A percentile compares a stretch with the other conserved stretches of the same genome.
These are phyloP conservation scores for Megathymus violae DNA, from an alignment of 1,140 invertebrate species.

Conservation along the genomic window DNA sequence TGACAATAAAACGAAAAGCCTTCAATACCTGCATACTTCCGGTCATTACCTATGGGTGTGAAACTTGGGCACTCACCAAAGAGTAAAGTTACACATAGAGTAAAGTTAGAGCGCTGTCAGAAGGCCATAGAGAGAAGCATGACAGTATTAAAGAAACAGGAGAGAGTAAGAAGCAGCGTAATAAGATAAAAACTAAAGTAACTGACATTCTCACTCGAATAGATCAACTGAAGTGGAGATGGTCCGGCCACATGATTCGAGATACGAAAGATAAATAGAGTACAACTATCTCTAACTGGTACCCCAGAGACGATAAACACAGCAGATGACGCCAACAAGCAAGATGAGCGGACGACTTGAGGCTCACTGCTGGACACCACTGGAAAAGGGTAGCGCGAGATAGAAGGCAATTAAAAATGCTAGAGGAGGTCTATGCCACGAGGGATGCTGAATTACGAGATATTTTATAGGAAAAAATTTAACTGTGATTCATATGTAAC, in stretches of 20 bases:
- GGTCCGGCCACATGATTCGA: constrained; percentile 39
- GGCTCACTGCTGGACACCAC: no score
- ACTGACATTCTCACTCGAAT: constrained; percentile 41
- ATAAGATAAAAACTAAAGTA: constrained; percentile 44
- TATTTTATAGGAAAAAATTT: no score
- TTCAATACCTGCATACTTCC: no score
- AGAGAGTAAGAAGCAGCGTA: constrained; percentile 37
- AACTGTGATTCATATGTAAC: no score
- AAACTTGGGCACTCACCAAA: background rate
- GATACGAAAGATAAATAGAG: background rate
- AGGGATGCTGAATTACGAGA: no score
- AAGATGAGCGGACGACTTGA: background rate
- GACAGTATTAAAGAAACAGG: constrained; percentile 30
- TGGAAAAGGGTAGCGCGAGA: no score
- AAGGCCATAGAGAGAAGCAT: constrained; percentile 38
- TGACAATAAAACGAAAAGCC: no score
- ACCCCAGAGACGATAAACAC: no score
- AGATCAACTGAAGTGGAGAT: constrained; percentile 41
- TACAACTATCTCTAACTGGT: no score
- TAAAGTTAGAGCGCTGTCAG: constrained; percentile 25
- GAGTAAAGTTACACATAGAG: constrained; percentile 10
- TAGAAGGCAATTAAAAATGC: background rate
- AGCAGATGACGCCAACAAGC: no score
- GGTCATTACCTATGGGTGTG: background rate
- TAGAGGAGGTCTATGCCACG: background rate